phyloP scores from a whole-genome alignment of 2,113 vertebrate species.

The Lampris incognitus region DNA sequence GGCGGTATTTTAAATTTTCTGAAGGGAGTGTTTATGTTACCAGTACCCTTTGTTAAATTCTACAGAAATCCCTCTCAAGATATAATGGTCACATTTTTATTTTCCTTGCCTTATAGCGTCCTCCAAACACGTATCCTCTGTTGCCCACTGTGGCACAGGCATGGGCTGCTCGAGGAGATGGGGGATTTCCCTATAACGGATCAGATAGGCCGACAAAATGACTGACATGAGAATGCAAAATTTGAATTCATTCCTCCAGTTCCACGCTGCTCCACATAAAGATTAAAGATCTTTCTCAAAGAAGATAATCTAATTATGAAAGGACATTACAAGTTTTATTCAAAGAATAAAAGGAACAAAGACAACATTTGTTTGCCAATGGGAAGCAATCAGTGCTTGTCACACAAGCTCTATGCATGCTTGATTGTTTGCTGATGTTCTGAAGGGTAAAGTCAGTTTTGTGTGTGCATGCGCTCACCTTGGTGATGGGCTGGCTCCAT shows the following conservation, averaged over 20 bases:
- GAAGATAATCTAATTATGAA: too few species aligned
- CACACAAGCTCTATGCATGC: neutral
- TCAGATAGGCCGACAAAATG: neutral
- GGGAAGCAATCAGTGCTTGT: too few species aligned
- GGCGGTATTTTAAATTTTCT: too few species aligned
- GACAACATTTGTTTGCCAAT: too few species aligned
- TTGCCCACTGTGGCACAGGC: slow-evolving; percentile 92
- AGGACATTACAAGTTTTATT: too few species aligned
- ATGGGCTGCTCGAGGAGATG: slow-evolving; percentile 94
- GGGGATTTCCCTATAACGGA: slow-evolving; percentile 86
- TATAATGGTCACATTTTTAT: neutral
- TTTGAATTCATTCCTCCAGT: neutral
- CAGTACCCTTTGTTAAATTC: too few species aligned
- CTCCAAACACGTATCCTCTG: slow-evolving; percentile 94
- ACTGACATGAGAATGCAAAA: neutral
- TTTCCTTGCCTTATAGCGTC: slow-evolving; percentile 88
- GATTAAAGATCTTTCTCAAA: neutral
- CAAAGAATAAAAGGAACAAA: too few species aligned
- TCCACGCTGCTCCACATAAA: neutral
- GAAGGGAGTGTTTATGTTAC: too few species aligned
- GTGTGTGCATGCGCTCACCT: slow-evolving; percentile 70
- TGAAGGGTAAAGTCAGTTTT: neutral
- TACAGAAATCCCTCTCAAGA: neutral
- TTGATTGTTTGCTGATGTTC: neutral
- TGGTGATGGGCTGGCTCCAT: slow-evolving; percentile 94